Conservation (phyloP, 2,797 vertebrate species). For the Hippocampus kuda region DNA sequence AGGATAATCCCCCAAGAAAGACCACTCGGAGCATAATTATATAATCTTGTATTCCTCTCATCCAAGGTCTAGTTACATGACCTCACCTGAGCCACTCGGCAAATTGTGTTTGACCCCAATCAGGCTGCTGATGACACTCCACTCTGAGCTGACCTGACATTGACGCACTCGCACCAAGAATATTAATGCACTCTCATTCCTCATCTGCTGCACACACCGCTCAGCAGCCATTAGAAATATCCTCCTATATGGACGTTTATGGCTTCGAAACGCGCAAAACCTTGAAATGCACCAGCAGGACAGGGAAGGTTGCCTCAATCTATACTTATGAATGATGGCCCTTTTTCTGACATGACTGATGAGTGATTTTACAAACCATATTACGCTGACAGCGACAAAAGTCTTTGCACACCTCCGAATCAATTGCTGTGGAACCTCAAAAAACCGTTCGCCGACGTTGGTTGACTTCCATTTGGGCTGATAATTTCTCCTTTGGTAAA, state of each 20-base stretch:
- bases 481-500: too few species aligned
- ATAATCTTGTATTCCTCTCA: conserved; percentile 16
- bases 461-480: too few species aligned
- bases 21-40: conserved; percentile 3
- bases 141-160: neutral
- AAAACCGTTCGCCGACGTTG: neutral
- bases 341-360: neutral
- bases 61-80: conserved; percentile 20
- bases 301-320: conserved; percentile 14
- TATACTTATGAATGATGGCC: conserved; percentile 27
- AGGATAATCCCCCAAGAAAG: conserved; percentile 8
- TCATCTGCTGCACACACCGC: neutral
- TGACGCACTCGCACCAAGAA: conserved; percentile 8
- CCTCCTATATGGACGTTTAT: neutral
- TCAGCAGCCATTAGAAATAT: conserved; percentile 1
- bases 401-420: neutral
- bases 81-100: conserved; percentile 20
- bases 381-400: neutral
- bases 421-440: neutral
- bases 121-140: conserved; percentile 21
- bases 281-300: conserved; percentile 11
- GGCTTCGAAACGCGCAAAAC: neutral
- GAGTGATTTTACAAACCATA: neutral
- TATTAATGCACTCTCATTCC: neutral
- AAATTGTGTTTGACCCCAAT: conserved; percentile 23